Base-by-base conservation (phyloP, 2,113 vertebrate species). In the Sceloporus tristichus region DNA sequence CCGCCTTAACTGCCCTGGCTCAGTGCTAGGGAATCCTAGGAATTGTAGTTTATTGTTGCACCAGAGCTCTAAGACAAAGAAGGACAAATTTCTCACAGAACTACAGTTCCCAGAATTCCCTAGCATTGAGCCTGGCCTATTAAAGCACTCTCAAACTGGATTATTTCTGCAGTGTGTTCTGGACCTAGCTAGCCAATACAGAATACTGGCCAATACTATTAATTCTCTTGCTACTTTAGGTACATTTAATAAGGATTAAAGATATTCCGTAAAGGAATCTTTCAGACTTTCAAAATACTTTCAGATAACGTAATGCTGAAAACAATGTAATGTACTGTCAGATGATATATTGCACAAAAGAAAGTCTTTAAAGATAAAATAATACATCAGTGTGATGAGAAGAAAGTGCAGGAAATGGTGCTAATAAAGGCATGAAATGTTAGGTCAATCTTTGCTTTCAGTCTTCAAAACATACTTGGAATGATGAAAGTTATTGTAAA, bases 401-500 rank as follows among this genome's bases (percentile, higher is more conserved):
- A 80, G 68, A 65, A 21, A 74, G 9, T 87, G 18, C 3, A 19
- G 48, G 21, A 65, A 79, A 3, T 34, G 66, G 25, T 18, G 21
- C 19, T 85, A 27, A 25, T n/a, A 85, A 77, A 65, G 34, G 71
- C 9, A 34, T 66, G 34, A 79, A 53, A 16, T 5, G n/a, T 53
- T 53, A 53, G 29, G 23, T 85, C 54, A 76, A 42, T 21, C 13
- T 9, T 8, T 62, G 19, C 56, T 75, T 65, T 75, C 8, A 54
- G 9, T 38, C 38, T 66, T 76, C 18, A n/a, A 18, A 65, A 65
- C 29, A 0, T 79, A 78, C 40, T 9, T 23, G 25, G 2, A 89
- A 1, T 42, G 73, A 0, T 62, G 16, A 0, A 1, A 25, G 19
- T 54, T 59, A 9, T 54, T 38, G 9, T 38, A 2, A 40, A 25